phyloP scores from a whole-genome alignment of 2,797 vertebrate species.

The Melanotaenia trifasciata region DNA sequence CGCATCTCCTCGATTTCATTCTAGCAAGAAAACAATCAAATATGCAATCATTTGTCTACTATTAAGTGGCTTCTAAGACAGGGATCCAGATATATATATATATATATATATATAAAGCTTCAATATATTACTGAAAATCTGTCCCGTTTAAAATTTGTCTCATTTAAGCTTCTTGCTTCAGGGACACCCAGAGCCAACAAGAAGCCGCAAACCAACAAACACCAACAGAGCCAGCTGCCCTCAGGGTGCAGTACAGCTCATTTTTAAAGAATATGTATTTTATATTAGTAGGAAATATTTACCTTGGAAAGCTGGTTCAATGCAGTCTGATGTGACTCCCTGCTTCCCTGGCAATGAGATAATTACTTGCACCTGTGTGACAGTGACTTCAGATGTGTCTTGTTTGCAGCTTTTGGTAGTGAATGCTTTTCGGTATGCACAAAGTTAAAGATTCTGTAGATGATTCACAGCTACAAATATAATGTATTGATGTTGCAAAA shows the following conservation, averaged over 20 bases:
- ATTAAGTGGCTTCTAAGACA: too few species aligned
- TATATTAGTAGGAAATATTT: constrained; percentile 5
- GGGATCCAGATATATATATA: too few species aligned
- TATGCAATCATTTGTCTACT: too few species aligned
- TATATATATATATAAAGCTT: not conserved
- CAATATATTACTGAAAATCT: not conserved
- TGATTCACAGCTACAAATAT: not conserved
- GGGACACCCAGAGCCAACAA: constrained; percentile 42
- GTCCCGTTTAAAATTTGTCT: constrained; percentile 18
- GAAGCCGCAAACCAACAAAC: constrained; percentile 32
- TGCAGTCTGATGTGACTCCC: not conserved
- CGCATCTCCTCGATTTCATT: too few species aligned
- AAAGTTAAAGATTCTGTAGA: not conserved
- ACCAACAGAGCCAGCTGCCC: constrained; percentile 38
- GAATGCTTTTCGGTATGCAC: not conserved
- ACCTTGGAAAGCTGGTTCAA: not conserved
- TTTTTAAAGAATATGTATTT: not conserved
- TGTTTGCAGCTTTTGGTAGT: not conserved
- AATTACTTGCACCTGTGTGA: constrained; percentile 30
- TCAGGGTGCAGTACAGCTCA: constrained; percentile 1
- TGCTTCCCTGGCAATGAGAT: not conserved
- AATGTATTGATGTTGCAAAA: constrained; percentile 59
- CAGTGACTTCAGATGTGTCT: not conserved
- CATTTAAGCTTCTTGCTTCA: constrained; percentile 46
- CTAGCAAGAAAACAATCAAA: too few species aligned